These are phyloP conservation scores for Leptinotarsa juncta DNA, from an alignment of 2,888 invertebrate genomes.

Conservation along the genomic window DNA sequence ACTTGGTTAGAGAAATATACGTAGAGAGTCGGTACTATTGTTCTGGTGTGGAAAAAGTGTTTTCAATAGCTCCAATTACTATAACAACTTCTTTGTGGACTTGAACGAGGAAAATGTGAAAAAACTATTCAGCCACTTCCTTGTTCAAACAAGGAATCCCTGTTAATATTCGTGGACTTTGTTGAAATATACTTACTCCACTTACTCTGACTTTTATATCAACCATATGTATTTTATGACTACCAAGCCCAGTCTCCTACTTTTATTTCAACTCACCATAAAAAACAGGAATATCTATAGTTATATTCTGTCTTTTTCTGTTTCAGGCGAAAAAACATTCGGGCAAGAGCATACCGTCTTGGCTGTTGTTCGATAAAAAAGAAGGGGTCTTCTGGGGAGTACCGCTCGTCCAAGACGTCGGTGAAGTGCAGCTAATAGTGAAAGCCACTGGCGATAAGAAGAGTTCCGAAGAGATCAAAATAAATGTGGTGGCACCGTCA, in stretches of 20 bases:
- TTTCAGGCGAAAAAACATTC: slow-evolving; percentile 64
- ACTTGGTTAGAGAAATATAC: no score
- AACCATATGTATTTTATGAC: background rate
- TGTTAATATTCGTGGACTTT: no score
- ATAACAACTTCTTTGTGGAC: no score
- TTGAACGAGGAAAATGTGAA: no score
- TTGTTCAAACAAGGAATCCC: no score
- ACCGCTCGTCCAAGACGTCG: slow-evolving; percentile 76
- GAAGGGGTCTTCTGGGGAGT: slow-evolving; percentile 81
- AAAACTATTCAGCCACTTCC: no score
- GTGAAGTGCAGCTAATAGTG: slow-evolving; percentile 74
- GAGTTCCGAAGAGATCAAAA: slow-evolving; percentile 76
- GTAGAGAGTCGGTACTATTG: no score
- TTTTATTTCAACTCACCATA: no score
- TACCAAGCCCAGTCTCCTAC: background rate
- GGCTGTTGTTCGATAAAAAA: slow-evolving; percentile 79
- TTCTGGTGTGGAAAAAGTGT: no score
- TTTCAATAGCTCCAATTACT: no score
- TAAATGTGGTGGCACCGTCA: slow-evolving; percentile 69
- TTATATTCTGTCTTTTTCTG: slow-evolving; percentile 24
- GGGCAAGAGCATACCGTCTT: slow-evolving; percentile 69
- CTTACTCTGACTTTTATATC: no score
- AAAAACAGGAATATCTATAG: background rate
- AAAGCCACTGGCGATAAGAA: slow-evolving; percentile 66
- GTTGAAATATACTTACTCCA: no score